Evolutionary conservation across 2,888 invertebrate species (phyloP).

Genomic region (Orchesellides sinensis): DNA sequence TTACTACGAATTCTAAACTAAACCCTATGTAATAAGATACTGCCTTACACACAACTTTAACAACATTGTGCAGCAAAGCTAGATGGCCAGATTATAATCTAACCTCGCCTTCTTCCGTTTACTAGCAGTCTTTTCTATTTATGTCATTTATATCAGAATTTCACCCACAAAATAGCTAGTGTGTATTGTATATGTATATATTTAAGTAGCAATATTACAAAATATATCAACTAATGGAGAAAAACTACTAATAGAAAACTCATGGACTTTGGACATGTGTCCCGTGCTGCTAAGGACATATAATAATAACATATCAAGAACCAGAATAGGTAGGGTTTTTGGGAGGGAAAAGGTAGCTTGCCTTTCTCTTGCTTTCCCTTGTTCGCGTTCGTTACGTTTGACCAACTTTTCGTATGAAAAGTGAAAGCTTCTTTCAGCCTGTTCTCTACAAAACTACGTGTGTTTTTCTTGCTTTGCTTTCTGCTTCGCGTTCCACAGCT

Average conservation of each 20-base stretch:
- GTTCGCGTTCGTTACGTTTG: conserved; percentile 47
- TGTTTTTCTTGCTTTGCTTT: conserved; percentile 32
- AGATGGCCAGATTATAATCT: conserved; percentile 49
- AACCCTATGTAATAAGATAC: neutral
- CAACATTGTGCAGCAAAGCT: neutral
- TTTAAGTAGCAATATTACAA: too few relatives aligned
- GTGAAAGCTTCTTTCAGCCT: conserved; percentile 55
- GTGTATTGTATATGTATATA: neutral
- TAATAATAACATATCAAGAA: too few relatives aligned
- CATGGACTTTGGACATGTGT: conserved; percentile 2
- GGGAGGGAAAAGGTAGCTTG: conserved; percentile 10
- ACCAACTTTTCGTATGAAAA: conserved; percentile 62
- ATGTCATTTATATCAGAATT: conserved; percentile 40
- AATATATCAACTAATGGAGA: conserved; percentile 6
- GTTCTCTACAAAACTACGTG: conserved; percentile 11
- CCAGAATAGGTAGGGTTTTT: too few relatives aligned
- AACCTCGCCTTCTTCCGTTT: conserved; percentile 60
- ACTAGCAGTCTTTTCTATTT: conserved; percentile 27
- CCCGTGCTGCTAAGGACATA: too few relatives aligned
- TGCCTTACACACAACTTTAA: neutral
- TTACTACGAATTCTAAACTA: too few relatives aligned
- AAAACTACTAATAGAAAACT: conserved; percentile 4
- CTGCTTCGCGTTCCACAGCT: conserved; percentile 48
- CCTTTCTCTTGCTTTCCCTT: neutral
- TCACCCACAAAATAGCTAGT: neutral